Base-by-base conservation (phyloP, 1,140 invertebrate species). In the Pseudomyrmex pallidus region DNA sequence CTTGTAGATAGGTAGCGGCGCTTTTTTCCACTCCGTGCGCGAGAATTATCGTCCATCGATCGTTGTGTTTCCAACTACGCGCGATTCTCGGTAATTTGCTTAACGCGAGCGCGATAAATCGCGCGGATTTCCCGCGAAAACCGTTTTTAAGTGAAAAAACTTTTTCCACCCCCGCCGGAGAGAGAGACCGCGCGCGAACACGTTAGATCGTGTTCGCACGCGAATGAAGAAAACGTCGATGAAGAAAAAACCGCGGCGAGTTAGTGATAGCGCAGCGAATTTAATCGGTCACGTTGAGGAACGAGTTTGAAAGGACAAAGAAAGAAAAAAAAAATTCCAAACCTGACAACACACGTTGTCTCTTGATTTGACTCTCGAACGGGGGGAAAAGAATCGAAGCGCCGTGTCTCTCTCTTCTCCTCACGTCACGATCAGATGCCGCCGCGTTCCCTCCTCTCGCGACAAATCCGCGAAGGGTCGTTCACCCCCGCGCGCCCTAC, bases 401-500 rank as follows among this genome's bases (percentile, higher is more conserved):
- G 35, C 35, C 46, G 56, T n/a, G n/a, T n/a, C n/a, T 48, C 22
- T 73, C 66, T 59, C 9, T 35, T 35, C 35, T 35, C 35, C 35
- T 35, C 35, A 35, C 35, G 35, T 35, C 35, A n/a, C n/a, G 35
- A 73, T 61, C 73, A 52, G 52, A 52, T 64, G 64, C 64, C 64
- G 72, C 46, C 70, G 77, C 67, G 83, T 82, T 56, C 77, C 54
- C 35, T 3, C 3, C 25, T 0, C 54, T 25, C 22, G 50, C 48
- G 82, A 84, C 52, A 62, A 57, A 85, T 85, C 46, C 56, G 76
- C 70, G 44, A 85, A 63, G 57, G 85, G 85, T 82, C 85, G 70
- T 87, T 87, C 76, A 87, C 85, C 83, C 78, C 72, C 83, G 64
- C 83, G 64, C 76, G 76, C 70, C 78, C 66, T 83, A 57, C 63